Conservation (phyloP, 2,797 vertebrate genomes). For the Morelia viridis region DNA sequence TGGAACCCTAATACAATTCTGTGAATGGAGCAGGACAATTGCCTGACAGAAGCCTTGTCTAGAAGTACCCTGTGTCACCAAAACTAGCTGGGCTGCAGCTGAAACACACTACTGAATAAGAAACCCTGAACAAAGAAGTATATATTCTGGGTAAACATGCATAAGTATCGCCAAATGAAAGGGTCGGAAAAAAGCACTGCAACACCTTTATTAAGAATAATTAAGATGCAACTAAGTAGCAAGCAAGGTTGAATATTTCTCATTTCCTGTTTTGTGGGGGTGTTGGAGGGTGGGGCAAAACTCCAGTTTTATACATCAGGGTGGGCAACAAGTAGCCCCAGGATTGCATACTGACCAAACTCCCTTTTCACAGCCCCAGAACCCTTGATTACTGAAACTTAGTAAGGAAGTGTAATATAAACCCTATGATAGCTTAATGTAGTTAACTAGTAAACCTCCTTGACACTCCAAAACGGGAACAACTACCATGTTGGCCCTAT, state of each 20-base stretch:
- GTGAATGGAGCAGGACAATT: background rate
- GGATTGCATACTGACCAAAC: background rate
- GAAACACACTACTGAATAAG: background rate
- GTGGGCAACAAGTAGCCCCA: background rate
- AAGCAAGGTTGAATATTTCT: background rate
- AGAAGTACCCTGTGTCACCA: background rate
- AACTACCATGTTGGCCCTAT: background rate
- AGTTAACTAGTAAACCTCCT: background rate
- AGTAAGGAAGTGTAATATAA: background rate
- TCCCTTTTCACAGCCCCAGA: background rate
- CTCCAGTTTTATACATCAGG: background rate
- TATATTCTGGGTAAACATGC: background rate
- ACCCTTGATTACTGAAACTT: background rate
- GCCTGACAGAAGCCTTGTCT: background rate
- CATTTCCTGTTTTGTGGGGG: background rate
- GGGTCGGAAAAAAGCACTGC: background rate
- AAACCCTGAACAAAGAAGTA: background rate
- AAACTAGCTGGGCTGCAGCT: background rate
- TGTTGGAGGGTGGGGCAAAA: background rate
- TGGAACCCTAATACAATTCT: background rate
- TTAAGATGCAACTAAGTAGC: background rate
- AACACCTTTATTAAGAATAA: background rate
- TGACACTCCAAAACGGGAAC: background rate
- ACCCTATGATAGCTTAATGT: background rate
- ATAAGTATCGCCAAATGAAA: background rate